Conservation (phyloP, 2,113 vertebrate genomes). For the Hipposideros armiger region DNA sequence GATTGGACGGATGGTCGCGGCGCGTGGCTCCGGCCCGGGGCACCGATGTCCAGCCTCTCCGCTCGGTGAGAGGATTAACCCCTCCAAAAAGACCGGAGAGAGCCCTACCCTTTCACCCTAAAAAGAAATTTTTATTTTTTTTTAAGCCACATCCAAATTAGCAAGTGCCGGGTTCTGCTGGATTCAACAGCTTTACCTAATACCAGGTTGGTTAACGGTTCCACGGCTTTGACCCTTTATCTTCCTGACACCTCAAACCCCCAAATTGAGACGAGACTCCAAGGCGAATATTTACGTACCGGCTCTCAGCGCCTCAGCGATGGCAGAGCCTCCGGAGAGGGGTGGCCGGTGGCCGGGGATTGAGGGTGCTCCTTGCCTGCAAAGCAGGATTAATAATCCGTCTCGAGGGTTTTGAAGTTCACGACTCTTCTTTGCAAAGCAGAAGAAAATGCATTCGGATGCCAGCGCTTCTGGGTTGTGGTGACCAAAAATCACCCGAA, state of each 20-base stretch:
- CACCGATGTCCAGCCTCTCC: neutral
- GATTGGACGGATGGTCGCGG: constrained; percentile 86
- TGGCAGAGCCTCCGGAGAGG: constrained; percentile 84
- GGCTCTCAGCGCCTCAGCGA: constrained; percentile 62
- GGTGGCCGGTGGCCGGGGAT: constrained; percentile 75
- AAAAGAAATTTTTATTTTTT: neutral
- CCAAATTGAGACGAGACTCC: constrained; percentile 31
- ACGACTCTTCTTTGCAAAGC: constrained; percentile 76
- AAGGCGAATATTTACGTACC: constrained; percentile 73
- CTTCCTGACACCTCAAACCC: constrained; percentile 20
- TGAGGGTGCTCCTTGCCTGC: constrained; percentile 74
- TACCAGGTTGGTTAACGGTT: constrained; percentile 33
- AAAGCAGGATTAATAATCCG: constrained; percentile 76
- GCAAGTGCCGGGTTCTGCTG: constrained; percentile 63
- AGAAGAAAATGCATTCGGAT: constrained; percentile 65
- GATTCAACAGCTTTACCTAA: constrained; percentile 58
- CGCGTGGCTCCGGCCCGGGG: constrained; percentile 78
- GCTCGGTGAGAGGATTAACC: neutral
- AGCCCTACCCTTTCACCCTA: constrained; percentile 49
- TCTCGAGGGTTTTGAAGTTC: constrained; percentile 84
- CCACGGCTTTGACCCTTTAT: constrained; percentile 40
- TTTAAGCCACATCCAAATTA: constrained; percentile 61
- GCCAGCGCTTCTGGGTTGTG: constrained; percentile 54
- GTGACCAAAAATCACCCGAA: constrained; percentile 38
- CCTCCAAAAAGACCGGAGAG: constrained; percentile 29